phyloP scores from a whole-genome alignment of 2,113 vertebrate genomes.

The Pachyramphus minor region DNA sequence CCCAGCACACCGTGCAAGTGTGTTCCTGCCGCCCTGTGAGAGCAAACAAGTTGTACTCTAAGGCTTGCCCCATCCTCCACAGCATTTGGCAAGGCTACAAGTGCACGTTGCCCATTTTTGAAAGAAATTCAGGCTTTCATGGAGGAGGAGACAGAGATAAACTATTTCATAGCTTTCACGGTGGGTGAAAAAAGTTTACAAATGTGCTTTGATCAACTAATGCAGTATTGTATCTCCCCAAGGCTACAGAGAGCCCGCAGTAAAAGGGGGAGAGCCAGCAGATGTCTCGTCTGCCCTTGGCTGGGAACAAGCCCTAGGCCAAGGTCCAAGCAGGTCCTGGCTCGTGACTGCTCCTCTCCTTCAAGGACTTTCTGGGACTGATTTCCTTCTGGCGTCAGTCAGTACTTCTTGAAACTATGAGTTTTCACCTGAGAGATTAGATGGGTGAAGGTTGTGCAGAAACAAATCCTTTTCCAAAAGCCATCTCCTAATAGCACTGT shows the following conservation, averaged over 20 bases:
- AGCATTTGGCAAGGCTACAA: not conserved
- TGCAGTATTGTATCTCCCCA: not conserved
- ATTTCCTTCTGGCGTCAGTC: not conserved
- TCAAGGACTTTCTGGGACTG: not conserved
- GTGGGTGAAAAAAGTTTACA: not conserved
- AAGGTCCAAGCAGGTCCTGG: slow-evolving; percentile 13
- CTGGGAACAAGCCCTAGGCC: not conserved
- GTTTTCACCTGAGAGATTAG: not conserved
- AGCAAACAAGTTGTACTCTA: accelerated
- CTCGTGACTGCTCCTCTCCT: not conserved
- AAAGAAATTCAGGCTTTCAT: not conserved
- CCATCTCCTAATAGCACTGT: not conserved
- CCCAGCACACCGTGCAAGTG: not conserved
- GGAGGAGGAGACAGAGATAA: not conserved
- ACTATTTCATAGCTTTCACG: not conserved
- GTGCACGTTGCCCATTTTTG: accelerated
- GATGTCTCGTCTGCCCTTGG: not conserved
- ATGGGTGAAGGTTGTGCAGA: not conserved
- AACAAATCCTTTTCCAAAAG: not conserved
- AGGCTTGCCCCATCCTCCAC: not conserved
- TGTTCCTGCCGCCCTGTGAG: not conserved
- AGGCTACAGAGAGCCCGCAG: not conserved
- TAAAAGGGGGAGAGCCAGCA: not conserved
- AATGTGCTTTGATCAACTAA: not conserved
- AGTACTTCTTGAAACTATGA: not conserved